Evolutionary conservation across 2,797 vertebrate species (phyloP).

Genomic region (Cynopterus sphinx): DNA sequence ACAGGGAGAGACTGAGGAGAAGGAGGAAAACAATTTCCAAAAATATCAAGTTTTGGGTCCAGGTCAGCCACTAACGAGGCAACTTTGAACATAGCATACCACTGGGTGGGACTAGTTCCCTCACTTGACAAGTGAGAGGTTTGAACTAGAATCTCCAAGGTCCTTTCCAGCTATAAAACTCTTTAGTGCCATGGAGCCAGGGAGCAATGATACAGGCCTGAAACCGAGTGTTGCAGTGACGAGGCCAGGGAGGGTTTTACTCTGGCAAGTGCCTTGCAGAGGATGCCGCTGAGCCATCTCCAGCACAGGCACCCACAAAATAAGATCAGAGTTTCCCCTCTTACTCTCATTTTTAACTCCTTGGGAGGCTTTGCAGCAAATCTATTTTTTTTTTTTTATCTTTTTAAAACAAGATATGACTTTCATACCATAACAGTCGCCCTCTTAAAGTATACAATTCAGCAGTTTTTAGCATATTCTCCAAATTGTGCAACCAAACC

Average conservation of each 20-base stretch:
- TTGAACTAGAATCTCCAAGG: neutral
- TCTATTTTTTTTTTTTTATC: neutral
- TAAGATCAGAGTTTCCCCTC: neutral
- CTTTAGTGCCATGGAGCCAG: neutral
- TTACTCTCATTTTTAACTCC: neutral
- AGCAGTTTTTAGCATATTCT: neutral
- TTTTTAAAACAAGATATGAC: neutral
- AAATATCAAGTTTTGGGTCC: neutral
- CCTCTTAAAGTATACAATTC: neutral
- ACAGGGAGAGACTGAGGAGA: neutral
- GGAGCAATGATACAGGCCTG: neutral
- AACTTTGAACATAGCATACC: neutral
- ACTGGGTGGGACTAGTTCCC: neutral
- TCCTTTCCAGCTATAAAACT: neutral
- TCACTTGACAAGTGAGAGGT: neutral
- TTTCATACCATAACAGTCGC: neutral
- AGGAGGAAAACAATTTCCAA: neutral
- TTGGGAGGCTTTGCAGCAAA: neutral
- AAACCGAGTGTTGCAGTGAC: rapidly evolving
- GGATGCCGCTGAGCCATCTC: neutral
- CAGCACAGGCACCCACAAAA: neutral
- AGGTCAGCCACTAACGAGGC: neutral
- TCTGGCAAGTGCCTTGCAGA: neutral
- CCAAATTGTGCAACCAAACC: neutral
- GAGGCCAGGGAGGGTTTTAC: neutral